Percentiles rank a stretch among this genome's conserved stretches.
Evolutionary conservation across 1,140 invertebrate genomes (phyloP).

Genomic region (Camponotus vicinus): DNA sequence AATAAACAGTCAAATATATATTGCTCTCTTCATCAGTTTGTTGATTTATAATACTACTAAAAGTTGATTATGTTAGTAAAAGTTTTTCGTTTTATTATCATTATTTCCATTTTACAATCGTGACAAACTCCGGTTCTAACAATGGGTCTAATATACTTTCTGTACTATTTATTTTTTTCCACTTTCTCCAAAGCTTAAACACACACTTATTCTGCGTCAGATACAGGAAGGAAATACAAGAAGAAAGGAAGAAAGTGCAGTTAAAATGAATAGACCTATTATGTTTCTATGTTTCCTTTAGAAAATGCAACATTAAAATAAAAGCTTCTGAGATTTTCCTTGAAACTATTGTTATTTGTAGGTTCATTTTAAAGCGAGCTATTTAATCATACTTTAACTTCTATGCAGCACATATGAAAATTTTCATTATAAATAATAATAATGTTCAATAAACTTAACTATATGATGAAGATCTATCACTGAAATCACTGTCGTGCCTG

Average conservation of each 20-base stretch:
- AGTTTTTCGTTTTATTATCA: neutral
- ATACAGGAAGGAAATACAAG: conserved; percentile 38
- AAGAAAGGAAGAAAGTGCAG: conserved; percentile 28
- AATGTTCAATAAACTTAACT: neutral
- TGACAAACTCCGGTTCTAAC: conserved; percentile 13
- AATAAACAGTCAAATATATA: neutral
- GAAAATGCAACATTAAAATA: conserved; percentile 27
- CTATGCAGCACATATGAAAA: neutral
- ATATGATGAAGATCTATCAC: neutral
- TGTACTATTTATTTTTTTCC: conserved; percentile 9
- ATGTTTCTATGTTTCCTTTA: conserved; percentile 24
- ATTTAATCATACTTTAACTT: neutral
- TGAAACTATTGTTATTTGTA: neutral
- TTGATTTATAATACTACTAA: neutral
- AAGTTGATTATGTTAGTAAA: neutral
- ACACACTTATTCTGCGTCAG: conserved; percentile 45
- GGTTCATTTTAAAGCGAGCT: neutral
- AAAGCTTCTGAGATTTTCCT: neutral
- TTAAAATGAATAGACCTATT: conserved; percentile 42
- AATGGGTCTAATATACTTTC: conserved; percentile 19
- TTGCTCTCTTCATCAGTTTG: neutral
- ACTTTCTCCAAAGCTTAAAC: conserved; percentile 30
- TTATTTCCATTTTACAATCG: conserved; percentile 1
- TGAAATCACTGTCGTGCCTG: neutral
- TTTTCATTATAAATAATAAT: neutral